These are phyloP conservation scores for Sebastes trivittatus DNA, from an alignment of 2,797 vertebrate genomes.

Conservation along the genomic window DNA sequence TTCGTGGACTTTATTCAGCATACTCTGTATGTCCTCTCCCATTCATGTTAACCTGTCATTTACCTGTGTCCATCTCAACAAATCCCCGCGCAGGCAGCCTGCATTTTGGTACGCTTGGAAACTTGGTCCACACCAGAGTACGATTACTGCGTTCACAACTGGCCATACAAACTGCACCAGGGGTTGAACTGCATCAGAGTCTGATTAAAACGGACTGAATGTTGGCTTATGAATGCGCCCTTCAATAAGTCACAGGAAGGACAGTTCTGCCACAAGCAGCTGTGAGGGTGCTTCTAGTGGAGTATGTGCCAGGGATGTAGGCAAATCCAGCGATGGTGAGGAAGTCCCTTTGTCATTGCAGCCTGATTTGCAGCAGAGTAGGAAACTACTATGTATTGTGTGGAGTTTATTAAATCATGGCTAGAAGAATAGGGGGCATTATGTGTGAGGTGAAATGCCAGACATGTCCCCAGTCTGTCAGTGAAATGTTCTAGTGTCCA, in stretches of 20 bases:
- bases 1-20: too few species aligned
- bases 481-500: constrained; percentile 1
- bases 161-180: too few species aligned
- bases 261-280: background rate
- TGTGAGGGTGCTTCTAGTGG: background rate
- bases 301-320: background rate
- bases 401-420: constrained; percentile 45
- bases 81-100: too few species aligned
- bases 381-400: constrained; percentile 11
- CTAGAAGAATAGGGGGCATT: constrained; percentile 34
- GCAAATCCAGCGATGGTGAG: background rate
- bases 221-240: too few species aligned
- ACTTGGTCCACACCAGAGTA: too few species aligned
- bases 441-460: constrained; percentile 39
- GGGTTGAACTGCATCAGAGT: too few species aligned
- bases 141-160: too few species aligned
- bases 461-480: constrained; percentile 29
- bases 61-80: too few species aligned
- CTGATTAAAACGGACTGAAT: too few species aligned
- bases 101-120: too few species aligned
- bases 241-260: background rate
- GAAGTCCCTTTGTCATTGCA: constrained; percentile 1
- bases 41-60: too few species aligned
- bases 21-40: too few species aligned
- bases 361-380: background rate